phyloP scores from a whole-genome alignment of 2,113 vertebrate genomes.

The Symphodus melops region DNA sequence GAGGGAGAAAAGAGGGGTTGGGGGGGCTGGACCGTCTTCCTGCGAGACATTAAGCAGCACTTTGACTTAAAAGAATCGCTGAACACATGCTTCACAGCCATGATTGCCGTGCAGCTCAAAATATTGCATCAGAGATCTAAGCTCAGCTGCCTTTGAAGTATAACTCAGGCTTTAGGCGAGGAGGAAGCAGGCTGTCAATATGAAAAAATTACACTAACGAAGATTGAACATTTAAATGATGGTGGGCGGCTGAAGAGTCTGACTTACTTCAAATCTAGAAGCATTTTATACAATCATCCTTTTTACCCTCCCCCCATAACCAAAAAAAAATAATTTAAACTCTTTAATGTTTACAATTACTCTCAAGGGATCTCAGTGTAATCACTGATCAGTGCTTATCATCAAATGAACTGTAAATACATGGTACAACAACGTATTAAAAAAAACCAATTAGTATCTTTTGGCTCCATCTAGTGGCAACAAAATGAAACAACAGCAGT shows the following conservation, averaged over 20 bases:
- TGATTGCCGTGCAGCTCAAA: conserved; percentile 52
- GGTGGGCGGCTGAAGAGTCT: not conserved
- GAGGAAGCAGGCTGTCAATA: conserved; percentile 26
- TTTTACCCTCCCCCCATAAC: not conserved
- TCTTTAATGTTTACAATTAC: not conserved
- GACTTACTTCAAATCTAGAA: not conserved
- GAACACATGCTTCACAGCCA: conserved; percentile 30
- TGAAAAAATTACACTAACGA: conserved; percentile 24
- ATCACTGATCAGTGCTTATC: not conserved
- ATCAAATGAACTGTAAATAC: not conserved
- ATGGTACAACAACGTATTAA: not conserved
- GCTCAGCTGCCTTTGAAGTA: conserved; percentile 58
- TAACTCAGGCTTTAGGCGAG: conserved; percentile 15
- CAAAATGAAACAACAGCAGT: not conserved
- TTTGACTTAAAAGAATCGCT: conserved; percentile 33
- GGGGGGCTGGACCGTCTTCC: conserved; percentile 29
- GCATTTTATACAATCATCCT: not conserved
- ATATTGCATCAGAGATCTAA: conserved; percentile 67
- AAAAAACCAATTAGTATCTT: conserved; percentile 2
- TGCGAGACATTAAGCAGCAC: conserved; percentile 49
- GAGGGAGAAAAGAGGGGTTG: conserved; percentile 28
- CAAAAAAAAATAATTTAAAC: not conserved
- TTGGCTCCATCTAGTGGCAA: conserved; percentile 74
- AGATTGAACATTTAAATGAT: conserved; percentile 10
- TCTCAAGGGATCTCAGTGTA: not conserved